Percentiles rank a stretch among this genome's conserved stretches.
These are phyloP conservation scores for Eulemur macaco DNA, from an alignment of 2,113 vertebrate genomes.

Conservation along the genomic window DNA sequence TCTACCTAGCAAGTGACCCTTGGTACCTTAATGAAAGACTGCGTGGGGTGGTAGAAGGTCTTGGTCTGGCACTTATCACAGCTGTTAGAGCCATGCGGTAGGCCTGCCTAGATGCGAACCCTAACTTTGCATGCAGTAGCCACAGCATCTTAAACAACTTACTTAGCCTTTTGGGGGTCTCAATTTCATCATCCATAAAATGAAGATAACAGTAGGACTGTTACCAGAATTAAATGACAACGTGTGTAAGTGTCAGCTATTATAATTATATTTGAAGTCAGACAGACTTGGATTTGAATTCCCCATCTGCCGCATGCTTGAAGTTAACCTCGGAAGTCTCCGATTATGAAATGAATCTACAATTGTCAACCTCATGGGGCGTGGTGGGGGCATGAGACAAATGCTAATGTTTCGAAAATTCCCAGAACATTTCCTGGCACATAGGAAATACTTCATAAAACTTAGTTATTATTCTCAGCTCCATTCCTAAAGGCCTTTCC, in stretches of 20 bases:
- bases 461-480: neutral
- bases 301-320: neutral
- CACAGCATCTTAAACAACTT: neutral
- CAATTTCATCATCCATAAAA: neutral
- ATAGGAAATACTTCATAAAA: neutral
- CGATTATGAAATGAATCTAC: neutral
- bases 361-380: neutral
- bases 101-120: neutral
- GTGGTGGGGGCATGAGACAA: neutral
- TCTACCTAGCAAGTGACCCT: neutral
- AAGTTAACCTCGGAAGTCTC: neutral
- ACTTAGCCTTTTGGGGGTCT: neutral
- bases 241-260: neutral
- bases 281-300: neutral
- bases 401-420: neutral
- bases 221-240: neutral
- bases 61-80: neutral
- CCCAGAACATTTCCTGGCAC: neutral
- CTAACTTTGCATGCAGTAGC: neutral
- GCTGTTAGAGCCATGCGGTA: neutral
- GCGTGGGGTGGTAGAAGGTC: neutral
- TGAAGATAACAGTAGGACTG: neutral
- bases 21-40: neutral
- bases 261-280: neutral
- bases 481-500: neutral